Base-by-base conservation (phyloP, 2,113 vertebrate species). In the Eira barbara region DNA sequence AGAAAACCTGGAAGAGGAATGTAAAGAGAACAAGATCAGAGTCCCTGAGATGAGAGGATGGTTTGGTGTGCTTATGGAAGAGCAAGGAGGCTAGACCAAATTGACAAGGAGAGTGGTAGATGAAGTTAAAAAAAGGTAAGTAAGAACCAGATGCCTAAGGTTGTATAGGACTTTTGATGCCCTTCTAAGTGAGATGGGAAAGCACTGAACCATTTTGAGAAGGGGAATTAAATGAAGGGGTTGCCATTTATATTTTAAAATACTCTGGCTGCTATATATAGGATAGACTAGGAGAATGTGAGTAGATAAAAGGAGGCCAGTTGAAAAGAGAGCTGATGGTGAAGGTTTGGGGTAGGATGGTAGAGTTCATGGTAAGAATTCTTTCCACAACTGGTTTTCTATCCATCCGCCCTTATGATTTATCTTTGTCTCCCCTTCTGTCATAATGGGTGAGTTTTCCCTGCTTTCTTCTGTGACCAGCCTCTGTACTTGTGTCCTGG, bases 1-100 rank as follows among this genome's bases (percentile, higher is more conserved):
- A 93, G 79, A 92, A 73, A 80, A 57, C 86, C 85, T 93, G 36
- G 63, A 93, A 97, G 45, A 85, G 8, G 25, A 83, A 25, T 86
- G 6, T 84, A 45, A 76, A 85, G 27, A 95, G 89, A 95, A 93
- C 11, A 69, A 73, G 2, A 31, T 67, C 81, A n/a, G 15, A 89
- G 89, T 73, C 34, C n/a, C 76, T 69, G 6, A 84, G 52, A 61
- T 61, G 36, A 65, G 45, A 96, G 27, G 55, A 59, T 69, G 29
- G 57, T 86, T 90, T 92, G 34, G 59, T 73, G 52, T 73, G 83
- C 79, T 61, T 83, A 65, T 76, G 52, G 39, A 74, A 78, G 71
- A 93, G 3, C 31, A 27, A 65, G 6, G 74, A 63, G 17, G 34
- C 76, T 52, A 55, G 52, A 42, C 49, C 61, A 20, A 47, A 11